phyloP scores from a whole-genome alignment of 2,888 invertebrate genomes.

The Acleris emargana region DNA sequence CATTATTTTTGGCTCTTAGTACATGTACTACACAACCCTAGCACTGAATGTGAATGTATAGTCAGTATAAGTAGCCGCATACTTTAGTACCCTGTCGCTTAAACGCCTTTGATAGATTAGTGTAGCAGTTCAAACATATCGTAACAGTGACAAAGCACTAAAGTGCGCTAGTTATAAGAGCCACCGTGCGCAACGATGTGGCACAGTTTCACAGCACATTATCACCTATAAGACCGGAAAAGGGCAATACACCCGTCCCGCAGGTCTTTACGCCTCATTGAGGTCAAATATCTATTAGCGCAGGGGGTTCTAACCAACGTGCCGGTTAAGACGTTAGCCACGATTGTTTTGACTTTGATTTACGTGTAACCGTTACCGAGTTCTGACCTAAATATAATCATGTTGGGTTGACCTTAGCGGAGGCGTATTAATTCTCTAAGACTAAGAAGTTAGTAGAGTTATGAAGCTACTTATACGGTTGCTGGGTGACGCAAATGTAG shows the following conservation, averaged over 20 bases:
- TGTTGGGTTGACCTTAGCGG: not conserved
- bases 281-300: constrained; percentile 37
- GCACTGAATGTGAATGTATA: too few relatives aligned
- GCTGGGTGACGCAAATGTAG: too few relatives aligned
- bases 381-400: constrained; percentile 26
- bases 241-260: constrained; percentile 33
- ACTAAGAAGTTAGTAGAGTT: not conserved
- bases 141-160: too few relatives aligned
- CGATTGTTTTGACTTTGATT: constrained; percentile 35
- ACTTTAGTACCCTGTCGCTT: too few relatives aligned
- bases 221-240: constrained; percentile 36
- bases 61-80: too few relatives aligned
- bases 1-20: too few relatives aligned
- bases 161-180: not conserved
- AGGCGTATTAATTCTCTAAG: not conserved
- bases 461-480: too few relatives aligned
- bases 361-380: constrained; percentile 28
- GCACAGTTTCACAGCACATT: constrained; percentile 21
- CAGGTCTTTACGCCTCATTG: constrained; percentile 30
- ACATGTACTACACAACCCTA: too few relatives aligned
- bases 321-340: constrained; percentile 34
- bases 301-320: constrained; percentile 32
- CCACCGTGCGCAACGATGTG: not conserved
- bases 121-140: too few relatives aligned
- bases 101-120: too few relatives aligned